phyloP scores from a whole-genome alignment of 2,888 invertebrate species.

The Lissocephala sabroskyi region DNA sequence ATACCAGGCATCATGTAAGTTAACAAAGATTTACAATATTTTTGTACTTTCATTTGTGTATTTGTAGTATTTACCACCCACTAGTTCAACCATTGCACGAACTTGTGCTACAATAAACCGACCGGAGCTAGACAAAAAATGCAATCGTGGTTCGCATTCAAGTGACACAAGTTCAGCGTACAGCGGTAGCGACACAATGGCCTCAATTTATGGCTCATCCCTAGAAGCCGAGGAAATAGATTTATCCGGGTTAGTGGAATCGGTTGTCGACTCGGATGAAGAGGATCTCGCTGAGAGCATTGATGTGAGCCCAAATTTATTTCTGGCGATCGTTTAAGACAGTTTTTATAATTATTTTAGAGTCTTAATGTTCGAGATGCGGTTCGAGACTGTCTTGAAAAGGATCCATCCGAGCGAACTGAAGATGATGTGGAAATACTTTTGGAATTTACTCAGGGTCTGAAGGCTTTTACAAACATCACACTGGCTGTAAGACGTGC shows the following conservation, averaged over 20 bases:
- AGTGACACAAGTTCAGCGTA: slow-evolving; percentile 97
- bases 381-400: slow-evolving; percentile 97
- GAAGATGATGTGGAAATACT: slow-evolving; percentile 97
- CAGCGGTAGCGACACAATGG: slow-evolving; percentile 97
- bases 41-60: not conserved
- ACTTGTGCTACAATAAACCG: slow-evolving; percentile 46
- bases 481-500: slow-evolving; percentile 94
- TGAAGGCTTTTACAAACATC: slow-evolving; percentile 98
- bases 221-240: slow-evolving; percentile 89
- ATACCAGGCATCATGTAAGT: slow-evolving; percentile 67
- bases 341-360: slow-evolving; percentile 69
- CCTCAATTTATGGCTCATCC: slow-evolving; percentile 90
- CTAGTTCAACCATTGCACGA: slow-evolving; percentile 19
- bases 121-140: slow-evolving; percentile 88
- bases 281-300: slow-evolving; percentile 91
- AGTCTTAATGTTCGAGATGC: slow-evolving; percentile 93
- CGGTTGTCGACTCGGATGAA: slow-evolving; percentile 96
- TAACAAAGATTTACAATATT: not conserved
- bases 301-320: slow-evolving; percentile 77
- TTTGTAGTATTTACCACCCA: slow-evolving; percentile 31
- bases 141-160: slow-evolving; percentile 86
- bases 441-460: slow-evolving; percentile 97
- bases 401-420: slow-evolving; percentile 94
- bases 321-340: not conserved
- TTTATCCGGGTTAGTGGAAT: slow-evolving; percentile 94